phyloP scores from a whole-genome alignment of 2,797 vertebrate genomes.

The Cyclopterus lumpus region DNA sequence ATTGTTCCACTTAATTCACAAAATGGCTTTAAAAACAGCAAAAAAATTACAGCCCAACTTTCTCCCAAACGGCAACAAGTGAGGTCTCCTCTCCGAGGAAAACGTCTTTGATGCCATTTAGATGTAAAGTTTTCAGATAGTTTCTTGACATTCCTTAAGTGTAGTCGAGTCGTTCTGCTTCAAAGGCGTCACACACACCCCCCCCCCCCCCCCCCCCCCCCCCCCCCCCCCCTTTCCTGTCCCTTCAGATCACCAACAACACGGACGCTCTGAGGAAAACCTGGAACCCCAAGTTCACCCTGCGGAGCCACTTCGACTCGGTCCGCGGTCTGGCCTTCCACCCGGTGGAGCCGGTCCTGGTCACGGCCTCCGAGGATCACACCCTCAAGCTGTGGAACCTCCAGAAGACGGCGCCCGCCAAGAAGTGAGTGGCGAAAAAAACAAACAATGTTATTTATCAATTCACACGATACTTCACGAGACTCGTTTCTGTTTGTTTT shows the following conservation, averaged over 20 bases:
- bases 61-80: neutral
- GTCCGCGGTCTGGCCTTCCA: slow-evolving; percentile 94
- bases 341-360: slow-evolving; percentile 92
- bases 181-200: no score
- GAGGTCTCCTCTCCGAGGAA: no score
- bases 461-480: no score
- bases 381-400: slow-evolving; percentile 99
- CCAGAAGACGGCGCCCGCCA: slow-evolving; percentile 94
- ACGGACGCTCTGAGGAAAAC: slow-evolving; percentile 94
- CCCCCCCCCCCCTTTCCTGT: no score
- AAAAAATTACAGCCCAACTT: neutral
- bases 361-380: slow-evolving; percentile 96
- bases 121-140: neutral
- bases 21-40: no score
- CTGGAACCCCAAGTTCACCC: slow-evolving; percentile 95
- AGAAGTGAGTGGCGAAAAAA: no score
- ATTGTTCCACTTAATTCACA: neutral
- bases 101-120: neutral
- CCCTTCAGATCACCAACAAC: slow-evolving; percentile 89
- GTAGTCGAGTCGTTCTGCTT: neutral
- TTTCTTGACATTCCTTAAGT: neutral
- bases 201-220: no score
- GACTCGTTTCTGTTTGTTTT: no score
- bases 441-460: no score
- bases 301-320: slow-evolving; percentile 96